Percentiles rank a stretch among this genome's conserved stretches.
These are phyloP conservation scores for Novumbra hubbsi DNA, from an alignment of 2,797 vertebrate genomes.

Conservation along the genomic window DNA sequence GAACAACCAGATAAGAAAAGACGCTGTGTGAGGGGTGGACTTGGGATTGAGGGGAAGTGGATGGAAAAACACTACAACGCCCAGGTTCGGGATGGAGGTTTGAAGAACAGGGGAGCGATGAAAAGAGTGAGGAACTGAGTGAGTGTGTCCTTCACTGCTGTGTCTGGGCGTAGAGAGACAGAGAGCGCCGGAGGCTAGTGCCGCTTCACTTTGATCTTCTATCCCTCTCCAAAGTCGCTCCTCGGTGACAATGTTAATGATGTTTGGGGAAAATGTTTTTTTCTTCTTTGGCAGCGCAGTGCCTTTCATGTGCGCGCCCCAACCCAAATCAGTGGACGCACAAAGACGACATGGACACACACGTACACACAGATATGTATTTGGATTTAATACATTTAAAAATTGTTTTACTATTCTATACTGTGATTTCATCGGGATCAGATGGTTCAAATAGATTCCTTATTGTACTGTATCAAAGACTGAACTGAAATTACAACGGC, in stretches of 20 bases:
- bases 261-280: conserved; percentile 49
- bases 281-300: conserved; percentile 16
- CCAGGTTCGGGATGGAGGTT: conserved; percentile 37
- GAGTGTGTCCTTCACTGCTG: conserved; percentile 68
- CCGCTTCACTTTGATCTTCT: conserved; percentile 63
- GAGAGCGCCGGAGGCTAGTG: conserved; percentile 56
- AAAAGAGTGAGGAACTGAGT: conserved; percentile 15
- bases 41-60: not conserved
- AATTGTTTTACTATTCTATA: no score
- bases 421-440: no score
- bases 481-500: no score
- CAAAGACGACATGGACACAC: conserved; percentile 4
- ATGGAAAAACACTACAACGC: conserved; percentile 45
- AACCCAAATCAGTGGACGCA: conserved; percentile 18
- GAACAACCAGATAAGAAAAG: not conserved
- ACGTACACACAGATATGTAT: not conserved
- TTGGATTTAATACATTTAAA: no score
- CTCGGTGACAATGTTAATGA: conserved; percentile 65
- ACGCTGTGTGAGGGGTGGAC: not conserved
- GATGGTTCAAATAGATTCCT: no score
- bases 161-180: conserved; percentile 33
- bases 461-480: no score
- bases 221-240: conserved; percentile 43
- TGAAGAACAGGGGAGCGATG: not conserved
- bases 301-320: conserved; percentile 45